Evolutionary conservation across 2,113 vertebrate species (phyloP).

Genomic region (Cnemophilus loriae): DNA sequence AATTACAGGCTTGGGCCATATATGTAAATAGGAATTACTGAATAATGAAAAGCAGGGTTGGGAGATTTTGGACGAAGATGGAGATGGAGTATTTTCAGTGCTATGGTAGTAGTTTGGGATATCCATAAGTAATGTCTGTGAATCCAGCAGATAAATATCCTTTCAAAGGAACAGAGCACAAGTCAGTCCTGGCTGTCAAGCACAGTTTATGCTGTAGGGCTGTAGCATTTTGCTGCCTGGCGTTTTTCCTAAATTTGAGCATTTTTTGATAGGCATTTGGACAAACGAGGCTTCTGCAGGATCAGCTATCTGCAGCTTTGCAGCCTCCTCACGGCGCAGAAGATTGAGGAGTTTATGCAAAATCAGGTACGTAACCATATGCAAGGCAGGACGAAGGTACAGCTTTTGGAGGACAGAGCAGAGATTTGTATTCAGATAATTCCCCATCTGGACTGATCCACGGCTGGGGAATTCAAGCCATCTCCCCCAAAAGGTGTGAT

Average conservation of each 20-base stretch:
- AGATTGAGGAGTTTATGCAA: not conserved
- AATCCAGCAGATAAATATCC: not conserved
- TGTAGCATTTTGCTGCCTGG: not conserved
- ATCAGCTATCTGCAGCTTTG: not conserved
- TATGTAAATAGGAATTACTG: not conserved
- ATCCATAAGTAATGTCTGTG: fast-evolving
- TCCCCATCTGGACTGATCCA: not conserved
- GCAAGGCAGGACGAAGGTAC: not conserved
- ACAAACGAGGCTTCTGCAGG: not conserved
- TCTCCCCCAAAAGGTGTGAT: not conserved
- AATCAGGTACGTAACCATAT: not conserved
- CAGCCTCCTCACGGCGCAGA: not conserved
- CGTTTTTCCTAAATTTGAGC: not conserved
- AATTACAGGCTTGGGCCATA: not conserved
- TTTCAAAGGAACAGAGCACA: not conserved
- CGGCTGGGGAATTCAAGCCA: constrained; percentile 9
- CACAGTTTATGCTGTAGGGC: not conserved
- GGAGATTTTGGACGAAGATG: not conserved
- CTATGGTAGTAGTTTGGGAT: not conserved
- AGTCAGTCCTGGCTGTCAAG: not conserved
- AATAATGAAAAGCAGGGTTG: not conserved
- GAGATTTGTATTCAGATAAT: not conserved
- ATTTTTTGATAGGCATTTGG: not conserved
- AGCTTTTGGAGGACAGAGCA: not conserved
- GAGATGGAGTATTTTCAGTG: not conserved